Conservation (phyloP, 2,888 invertebrate genomes). For the Andrena marginata region DNA sequence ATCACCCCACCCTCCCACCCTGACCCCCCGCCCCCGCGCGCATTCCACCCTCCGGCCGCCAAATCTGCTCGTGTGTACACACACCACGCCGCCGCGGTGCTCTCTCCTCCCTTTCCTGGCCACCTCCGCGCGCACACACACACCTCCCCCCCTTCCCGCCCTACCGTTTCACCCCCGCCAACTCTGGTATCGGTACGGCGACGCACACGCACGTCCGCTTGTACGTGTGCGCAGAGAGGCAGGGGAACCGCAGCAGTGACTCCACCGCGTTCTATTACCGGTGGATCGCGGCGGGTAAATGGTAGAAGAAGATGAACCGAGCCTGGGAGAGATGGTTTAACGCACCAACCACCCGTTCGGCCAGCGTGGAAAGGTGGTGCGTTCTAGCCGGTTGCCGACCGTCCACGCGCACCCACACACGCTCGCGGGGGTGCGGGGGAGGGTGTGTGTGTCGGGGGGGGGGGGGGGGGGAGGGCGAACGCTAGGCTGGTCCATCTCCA, state of each 20-base stretch:
- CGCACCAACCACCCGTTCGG: constrained; percentile 54
- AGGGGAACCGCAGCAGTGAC: constrained; percentile 55
- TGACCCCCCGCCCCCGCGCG: constrained; percentile 40
- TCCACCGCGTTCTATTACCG: constrained; percentile 71
- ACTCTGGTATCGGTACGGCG: constrained; percentile 8
- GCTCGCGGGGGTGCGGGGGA: constrained; percentile 39
- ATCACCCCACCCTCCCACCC: constrained; percentile 62
- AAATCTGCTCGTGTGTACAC: constrained; percentile 37
- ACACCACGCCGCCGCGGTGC: constrained; percentile 1
- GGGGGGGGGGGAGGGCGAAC: constrained; percentile 43
- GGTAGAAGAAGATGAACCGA: constrained; percentile 56
- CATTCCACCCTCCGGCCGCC: constrained; percentile 28
- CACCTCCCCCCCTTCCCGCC: too few relatives aligned
- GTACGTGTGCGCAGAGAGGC: constrained; percentile 9
- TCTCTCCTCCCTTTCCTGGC: background rate
- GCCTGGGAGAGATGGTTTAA: constrained; percentile 55
- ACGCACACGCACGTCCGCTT: background rate
- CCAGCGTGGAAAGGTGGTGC: constrained; percentile 56
- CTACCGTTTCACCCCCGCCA: constrained; percentile 14
- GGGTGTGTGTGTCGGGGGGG: too few relatives aligned
- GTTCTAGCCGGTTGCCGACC: constrained; percentile 48
- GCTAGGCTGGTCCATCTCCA: constrained; percentile 70
- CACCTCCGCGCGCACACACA: too few relatives aligned
- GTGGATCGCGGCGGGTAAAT: constrained; percentile 61
- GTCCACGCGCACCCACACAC: constrained; percentile 21